These are phyloP conservation scores for Drosophila bunnanda DNA, from an alignment of 2,888 invertebrate genomes.

Conservation along the genomic window DNA sequence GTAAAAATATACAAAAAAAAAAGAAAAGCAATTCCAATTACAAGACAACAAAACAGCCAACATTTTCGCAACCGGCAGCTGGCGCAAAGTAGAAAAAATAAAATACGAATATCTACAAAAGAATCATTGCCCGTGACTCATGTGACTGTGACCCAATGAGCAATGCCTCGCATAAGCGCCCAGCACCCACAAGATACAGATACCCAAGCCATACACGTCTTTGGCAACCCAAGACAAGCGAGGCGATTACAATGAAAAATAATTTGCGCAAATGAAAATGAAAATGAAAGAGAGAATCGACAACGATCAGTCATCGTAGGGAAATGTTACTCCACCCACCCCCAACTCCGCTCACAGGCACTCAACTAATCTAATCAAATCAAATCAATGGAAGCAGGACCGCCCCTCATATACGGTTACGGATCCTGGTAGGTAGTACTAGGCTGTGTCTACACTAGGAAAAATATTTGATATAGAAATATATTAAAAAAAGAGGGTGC, in stretches of 20 bases:
- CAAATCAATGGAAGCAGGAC: constrained; percentile 59
- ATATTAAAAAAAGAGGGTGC: too few relatives aligned
- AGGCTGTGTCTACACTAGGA: neutral
- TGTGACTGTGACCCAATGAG: constrained; percentile 75
- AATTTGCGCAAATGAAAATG: constrained; percentile 72
- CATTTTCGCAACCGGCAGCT: constrained; percentile 62
- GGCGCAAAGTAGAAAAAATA: constrained; percentile 32
- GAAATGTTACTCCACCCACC: constrained; percentile 65
- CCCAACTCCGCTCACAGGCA: constrained; percentile 37
- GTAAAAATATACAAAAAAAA: constrained; percentile 57
- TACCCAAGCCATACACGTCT: constrained; percentile 62
- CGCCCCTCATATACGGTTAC: constrained; percentile 59
- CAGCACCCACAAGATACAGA: constrained; percentile 70
- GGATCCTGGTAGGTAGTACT: neutral
- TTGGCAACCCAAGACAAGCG: constrained; percentile 67
- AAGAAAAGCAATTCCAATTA: constrained; percentile 56
- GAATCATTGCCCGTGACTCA: constrained; percentile 61
- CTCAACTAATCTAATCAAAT: constrained; percentile 69
- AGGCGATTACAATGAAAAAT: constrained; percentile 76
- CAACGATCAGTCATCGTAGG: constrained; percentile 69
- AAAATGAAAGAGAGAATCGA: constrained; percentile 36
- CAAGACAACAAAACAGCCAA: constrained; percentile 55
- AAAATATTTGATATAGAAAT: neutral
- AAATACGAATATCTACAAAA: constrained; percentile 53
- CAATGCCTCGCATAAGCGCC: constrained; percentile 51